Conservation (phyloP, 2,888 invertebrate genomes). For the Orthonevra nobilis region DNA sequence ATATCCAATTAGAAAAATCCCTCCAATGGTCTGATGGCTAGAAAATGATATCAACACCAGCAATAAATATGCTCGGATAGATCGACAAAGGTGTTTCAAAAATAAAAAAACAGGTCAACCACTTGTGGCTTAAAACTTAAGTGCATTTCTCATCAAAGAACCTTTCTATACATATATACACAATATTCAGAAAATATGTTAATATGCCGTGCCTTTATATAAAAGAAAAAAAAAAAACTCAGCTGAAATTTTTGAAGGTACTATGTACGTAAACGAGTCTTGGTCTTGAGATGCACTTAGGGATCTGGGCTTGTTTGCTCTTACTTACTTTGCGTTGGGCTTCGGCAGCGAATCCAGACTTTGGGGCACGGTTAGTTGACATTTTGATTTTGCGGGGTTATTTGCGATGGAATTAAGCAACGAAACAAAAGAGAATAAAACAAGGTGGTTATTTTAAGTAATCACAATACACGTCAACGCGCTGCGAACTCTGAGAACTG, state of each 20-base stretch:
- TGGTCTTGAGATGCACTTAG: slow-evolving; percentile 10
- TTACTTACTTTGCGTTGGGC: slow-evolving; percentile 94
- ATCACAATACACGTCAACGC: slow-evolving; percentile 75
- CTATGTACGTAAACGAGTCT: slow-evolving; percentile 3
- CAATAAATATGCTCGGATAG: no score
- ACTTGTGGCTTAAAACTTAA: slow-evolving; percentile 58
- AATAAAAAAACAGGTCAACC: slow-evolving; percentile 71
- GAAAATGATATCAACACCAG: no score
- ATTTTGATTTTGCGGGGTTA: slow-evolving; percentile 73
- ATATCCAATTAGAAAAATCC: slow-evolving; percentile 50
- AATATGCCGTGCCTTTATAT: no score
- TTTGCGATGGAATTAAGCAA: slow-evolving; percentile 72
- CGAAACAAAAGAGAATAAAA: slow-evolving; percentile 69
- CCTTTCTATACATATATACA: slow-evolving; percentile 7
- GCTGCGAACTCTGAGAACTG: slow-evolving; percentile 72
- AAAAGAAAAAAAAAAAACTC: slow-evolving; percentile 2
- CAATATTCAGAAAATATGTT: neutral
- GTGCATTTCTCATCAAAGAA: slow-evolving; percentile 36
- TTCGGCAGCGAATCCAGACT: slow-evolving; percentile 94
- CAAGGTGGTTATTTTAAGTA: slow-evolving; percentile 61
- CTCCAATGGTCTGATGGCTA: slow-evolving; percentile 6
- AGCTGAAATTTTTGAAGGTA: no score
- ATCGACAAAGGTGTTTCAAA: no score
- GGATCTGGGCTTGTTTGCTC: neutral
- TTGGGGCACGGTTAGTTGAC: slow-evolving; percentile 80